Base-by-base conservation (phyloP, 2,888 invertebrate genomes). In the Hyposoter didymator region DNA sequence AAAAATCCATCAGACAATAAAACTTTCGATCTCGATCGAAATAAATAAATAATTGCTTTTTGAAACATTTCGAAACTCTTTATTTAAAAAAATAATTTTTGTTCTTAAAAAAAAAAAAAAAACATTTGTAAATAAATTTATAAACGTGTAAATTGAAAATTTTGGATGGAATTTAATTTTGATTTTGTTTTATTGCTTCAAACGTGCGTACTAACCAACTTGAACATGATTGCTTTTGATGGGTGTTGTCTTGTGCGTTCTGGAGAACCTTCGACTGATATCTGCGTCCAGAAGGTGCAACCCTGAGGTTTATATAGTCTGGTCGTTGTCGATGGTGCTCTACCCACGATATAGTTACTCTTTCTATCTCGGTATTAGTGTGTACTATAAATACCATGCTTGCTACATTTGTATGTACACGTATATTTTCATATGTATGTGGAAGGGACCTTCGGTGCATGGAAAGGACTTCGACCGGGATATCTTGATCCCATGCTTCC, bases 151-250 rank as follows among this genome's bases (percentile, higher is more conserved):
- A n/a, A 49, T 49, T 12, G n/a, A 70, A 22, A 22, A 0, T 22
- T 39, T n/a, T 52, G 1, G 39, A n/a, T 35, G 35, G 19, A n/a
- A 19, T 32, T 12, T 12, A 79, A 59, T 39, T 47, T 28, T 5
- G 28, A 67, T 64, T 19, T 35, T 47, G 7, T 2, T 32, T 47
- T 19, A 28, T 22, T 28, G 28, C 28, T 28, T 59, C n/a, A n/a
- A 10, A 72, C 83, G 82, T 82, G 79, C 10, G 28, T 80, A 91
- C 95, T 95, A 94, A 96, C 96, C 95, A 95, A 94, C 91, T 95
- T 95, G 95, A 95, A 95, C 96, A 96, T 95, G 94, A 95, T 95
- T 91, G 92, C 85, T 88, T 84, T 89, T 88, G 76, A 76, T 87
- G 69, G 70, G 88, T 81, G 87, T 86, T 69, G 89, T 90, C 88